phyloP scores from a whole-genome alignment of 2,888 invertebrate species.

The Lasiommata megera region DNA sequence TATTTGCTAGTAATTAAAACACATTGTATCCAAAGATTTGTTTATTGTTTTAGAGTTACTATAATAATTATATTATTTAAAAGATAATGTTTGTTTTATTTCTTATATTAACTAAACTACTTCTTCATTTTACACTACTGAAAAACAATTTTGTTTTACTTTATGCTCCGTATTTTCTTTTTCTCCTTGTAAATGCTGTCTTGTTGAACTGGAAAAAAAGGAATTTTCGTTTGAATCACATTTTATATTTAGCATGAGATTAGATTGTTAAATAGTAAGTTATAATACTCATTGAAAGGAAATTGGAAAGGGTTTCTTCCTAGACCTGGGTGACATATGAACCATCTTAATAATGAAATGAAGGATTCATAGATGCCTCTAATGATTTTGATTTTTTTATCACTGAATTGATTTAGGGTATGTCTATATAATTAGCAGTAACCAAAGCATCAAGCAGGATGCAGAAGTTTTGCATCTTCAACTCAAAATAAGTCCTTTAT shows the following conservation, averaged over 20 bases:
- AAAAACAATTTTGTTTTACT: slow-evolving; percentile 39
- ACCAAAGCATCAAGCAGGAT: no score
- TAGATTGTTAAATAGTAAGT: no score
- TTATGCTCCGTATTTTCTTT: slow-evolving; percentile 88
- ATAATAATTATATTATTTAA: slow-evolving; percentile 66
- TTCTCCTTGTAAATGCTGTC: slow-evolving; percentile 81
- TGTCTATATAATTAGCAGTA: no score
- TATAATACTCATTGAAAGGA: no score
- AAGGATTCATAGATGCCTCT: no score
- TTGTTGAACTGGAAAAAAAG: slow-evolving; percentile 84
- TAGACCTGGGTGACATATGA: no score
- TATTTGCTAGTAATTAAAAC: slow-evolving; percentile 47
- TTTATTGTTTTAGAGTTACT: slow-evolving; percentile 69
- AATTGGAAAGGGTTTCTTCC: no score
- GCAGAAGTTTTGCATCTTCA: no score
- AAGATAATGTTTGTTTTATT: slow-evolving; percentile 43
- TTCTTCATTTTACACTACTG: slow-evolving; percentile 1
- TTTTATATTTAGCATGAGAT: not conserved
- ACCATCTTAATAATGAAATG: no score
- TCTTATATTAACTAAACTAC: slow-evolving; percentile 39
- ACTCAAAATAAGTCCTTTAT: no score
- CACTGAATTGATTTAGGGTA: no score
- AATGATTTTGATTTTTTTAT: no score
- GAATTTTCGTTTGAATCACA: slow-evolving; percentile 4
- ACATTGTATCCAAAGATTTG: slow-evolving; percentile 65